Conservation (phyloP, 2,113 vertebrate genomes). For the Carassius gibelio region DNA sequence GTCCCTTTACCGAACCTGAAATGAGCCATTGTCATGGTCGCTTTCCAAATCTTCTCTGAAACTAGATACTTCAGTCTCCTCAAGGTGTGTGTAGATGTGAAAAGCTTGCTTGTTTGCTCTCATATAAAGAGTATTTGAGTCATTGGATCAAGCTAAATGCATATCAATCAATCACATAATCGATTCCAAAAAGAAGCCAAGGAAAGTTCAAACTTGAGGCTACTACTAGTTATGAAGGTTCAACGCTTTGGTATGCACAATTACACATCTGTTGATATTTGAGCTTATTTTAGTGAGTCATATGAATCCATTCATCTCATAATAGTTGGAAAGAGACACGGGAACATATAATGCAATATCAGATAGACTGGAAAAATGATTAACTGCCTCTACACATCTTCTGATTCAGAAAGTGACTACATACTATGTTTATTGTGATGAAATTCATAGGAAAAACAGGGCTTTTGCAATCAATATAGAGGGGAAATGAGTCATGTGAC, state of each 20-base stretch:
- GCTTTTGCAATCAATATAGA: neutral
- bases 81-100: constrained; percentile 12
- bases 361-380: neutral
- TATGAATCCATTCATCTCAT: neutral
- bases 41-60: constrained; percentile 29
- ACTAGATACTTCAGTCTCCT: constrained; percentile 9
- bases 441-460: neutral
- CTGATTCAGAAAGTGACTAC: neutral
- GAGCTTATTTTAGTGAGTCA: neutral
- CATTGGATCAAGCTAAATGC: neutral
- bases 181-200: neutral
- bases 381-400: too few species aligned
- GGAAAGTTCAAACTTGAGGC: constrained; percentile 5
- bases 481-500: constrained; percentile 45
- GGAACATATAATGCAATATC: neutral
- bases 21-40: neutral
- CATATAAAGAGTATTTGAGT: neutral
- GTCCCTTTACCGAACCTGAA: constrained; percentile 1
- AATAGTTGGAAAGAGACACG: neutral
- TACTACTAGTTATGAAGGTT: neutral
- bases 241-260: neutral
- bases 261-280: neutral
- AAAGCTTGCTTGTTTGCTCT: constrained; percentile 24
- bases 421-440: neutral
- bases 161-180: neutral